Evolutionary conservation across 2,888 invertebrate species (phyloP), one percentile per base, ranked within the genome.

Genomic region (Drosophila helvetica): DNA sequence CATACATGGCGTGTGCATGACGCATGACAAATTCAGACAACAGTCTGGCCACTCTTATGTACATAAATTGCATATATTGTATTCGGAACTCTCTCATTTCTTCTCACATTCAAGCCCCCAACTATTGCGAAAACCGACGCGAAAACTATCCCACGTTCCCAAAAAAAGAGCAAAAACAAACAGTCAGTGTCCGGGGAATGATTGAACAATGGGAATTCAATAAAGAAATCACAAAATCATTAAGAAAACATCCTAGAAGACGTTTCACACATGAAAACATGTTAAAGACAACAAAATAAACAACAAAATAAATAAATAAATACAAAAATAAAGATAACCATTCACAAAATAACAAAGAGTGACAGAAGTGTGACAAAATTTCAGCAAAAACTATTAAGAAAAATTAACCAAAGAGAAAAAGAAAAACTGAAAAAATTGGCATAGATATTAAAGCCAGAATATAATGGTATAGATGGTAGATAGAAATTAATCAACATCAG

Each of bases 81-180:
- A 27, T 27, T 8, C 27, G 1, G 6, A 58, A 42, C 48, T 58
- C 54, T 61, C 46, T 17, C 46, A 50, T 67, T 46, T 71, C 51
- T 53, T 70, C 48, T 71, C 55, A 50, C 61, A 70, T 60, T 70
- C 27, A 52, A 7, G 7, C 38, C 3, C 17, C 22, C 2, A 19
- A 53, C 48, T 75, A 53, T 56, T 43, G 45, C 25, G 51, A 18
- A 51, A 46, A 48, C 15, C 8, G 17, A 46, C 7, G 17, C 51
- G 25, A 27, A 51, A 55, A 73, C n/a, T 60, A 57, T 83, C 88
- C 82, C 88, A 84, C 83, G 88, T 87, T 87, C 86, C 85, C 63
- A 71, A 80, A 66, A 22, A 61, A 68, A 30, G 38, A 22, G 25
- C 22, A 25, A 71, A 69, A 30, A 27, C 46, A 64, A 65, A 56